These are phyloP conservation scores for Lepeophtheirus nordmannii DNA, from an alignment of 2,888 invertebrate species.

Conservation along the genomic window DNA sequence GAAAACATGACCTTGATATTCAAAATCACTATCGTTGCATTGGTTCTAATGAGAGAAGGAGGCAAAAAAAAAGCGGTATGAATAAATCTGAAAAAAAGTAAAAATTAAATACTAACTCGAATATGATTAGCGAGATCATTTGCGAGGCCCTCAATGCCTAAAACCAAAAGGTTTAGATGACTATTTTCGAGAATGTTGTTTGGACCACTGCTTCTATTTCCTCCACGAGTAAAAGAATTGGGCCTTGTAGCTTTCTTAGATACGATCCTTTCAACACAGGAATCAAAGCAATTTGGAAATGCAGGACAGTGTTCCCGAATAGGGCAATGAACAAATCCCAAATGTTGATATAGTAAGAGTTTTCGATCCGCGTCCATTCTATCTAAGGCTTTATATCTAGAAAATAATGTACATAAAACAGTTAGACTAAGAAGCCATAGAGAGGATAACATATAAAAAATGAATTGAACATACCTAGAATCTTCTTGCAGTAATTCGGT, in stretches of 20 bases:
- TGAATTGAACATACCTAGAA: conserved; percentile 47
- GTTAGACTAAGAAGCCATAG: not conserved
- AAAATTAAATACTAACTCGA: conserved; percentile 38
- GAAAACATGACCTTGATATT: conserved; percentile 60
- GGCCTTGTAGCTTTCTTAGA: conserved; percentile 35
- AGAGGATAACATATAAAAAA: conserved; percentile 12
- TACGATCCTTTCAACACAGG: conserved; percentile 53
- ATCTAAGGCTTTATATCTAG: conserved; percentile 82
- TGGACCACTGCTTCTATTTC: conserved; percentile 50
- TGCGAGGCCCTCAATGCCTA: conserved; percentile 71
- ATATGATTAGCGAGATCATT: conserved; percentile 74
- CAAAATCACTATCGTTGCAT: conserved; percentile 73
- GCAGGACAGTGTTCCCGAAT: conserved; percentile 87
- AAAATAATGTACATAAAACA: conserved; percentile 21
- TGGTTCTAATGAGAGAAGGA: conserved; percentile 32
- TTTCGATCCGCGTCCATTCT: conserved; percentile 85
- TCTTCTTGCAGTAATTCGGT: conserved; percentile 80
- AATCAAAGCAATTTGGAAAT: conserved; percentile 63
- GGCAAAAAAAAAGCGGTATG: conserved; percentile 3
- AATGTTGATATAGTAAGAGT: conserved; percentile 80
- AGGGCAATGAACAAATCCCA: conserved; percentile 88
- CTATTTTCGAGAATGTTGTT: conserved; percentile 49
- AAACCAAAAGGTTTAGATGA: conserved; percentile 67
- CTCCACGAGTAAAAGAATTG: conserved; percentile 37
- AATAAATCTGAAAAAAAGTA: no score